phyloP scores from a whole-genome alignment of 2,113 vertebrate species.

The Anguilla japonica region DNA sequence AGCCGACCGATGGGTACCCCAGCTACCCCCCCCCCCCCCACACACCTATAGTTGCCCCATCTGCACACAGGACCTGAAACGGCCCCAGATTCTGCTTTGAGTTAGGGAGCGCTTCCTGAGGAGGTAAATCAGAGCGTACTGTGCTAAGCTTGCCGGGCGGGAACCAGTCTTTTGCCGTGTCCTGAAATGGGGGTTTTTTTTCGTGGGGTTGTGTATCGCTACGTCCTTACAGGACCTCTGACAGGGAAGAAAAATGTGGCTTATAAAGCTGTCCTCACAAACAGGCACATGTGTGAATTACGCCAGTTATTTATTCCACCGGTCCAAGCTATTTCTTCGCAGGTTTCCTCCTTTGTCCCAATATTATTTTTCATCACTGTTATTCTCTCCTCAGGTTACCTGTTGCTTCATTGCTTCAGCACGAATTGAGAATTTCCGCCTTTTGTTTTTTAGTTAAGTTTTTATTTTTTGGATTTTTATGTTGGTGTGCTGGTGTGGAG shows the following conservation, averaged over 20 bases:
- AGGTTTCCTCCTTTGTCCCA: not conserved
- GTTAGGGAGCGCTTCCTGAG: not conserved
- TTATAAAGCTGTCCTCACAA: not conserved
- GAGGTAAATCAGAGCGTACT: not conserved
- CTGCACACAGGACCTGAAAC: not conserved
- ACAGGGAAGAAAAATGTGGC: too few relatives aligned
- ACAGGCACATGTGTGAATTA: not conserved
- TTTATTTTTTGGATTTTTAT: too few relatives aligned
- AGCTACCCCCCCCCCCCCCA: not conserved
- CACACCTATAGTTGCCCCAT: not conserved
- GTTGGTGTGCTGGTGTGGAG: too few relatives aligned
- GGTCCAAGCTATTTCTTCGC: not conserved
- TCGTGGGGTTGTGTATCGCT: not conserved
- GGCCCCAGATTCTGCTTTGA: constrained; percentile 20
- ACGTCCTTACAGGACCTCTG: constrained; percentile 17
- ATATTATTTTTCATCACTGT: too few relatives aligned
- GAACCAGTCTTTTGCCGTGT: not conserved
- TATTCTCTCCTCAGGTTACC: too few relatives aligned
- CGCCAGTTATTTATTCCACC: constrained; percentile 3
- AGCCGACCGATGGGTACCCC: not conserved
- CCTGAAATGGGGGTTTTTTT: not conserved
- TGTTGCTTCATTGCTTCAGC: too few relatives aligned
- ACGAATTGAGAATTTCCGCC: too few relatives aligned
- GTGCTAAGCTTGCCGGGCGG: not conserved
- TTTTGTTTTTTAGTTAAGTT: too few relatives aligned